These are phyloP conservation scores for Brachionus rotundiformis DNA, from an alignment of 1,140 invertebrate genomes.

Conservation along the genomic window DNA sequence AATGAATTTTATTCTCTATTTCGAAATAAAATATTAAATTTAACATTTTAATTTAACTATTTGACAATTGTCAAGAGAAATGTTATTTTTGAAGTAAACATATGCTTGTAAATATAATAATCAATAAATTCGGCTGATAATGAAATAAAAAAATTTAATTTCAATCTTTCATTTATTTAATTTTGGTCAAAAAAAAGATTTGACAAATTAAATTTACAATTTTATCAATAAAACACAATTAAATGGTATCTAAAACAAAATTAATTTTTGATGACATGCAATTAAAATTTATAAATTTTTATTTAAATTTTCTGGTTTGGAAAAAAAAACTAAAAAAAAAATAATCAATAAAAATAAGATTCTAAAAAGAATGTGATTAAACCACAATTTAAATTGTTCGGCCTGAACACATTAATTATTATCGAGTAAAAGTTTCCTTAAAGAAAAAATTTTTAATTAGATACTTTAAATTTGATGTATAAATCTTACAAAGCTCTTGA, in stretches of 20 bases:
- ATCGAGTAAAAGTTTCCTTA: slow-evolving; percentile 47
- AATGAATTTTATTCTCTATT: too few species aligned
- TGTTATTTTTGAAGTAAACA: too few species aligned
- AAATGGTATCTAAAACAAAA: background rate
- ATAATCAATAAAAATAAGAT: background rate
- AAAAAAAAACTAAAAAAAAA: slow-evolving; percentile 13
- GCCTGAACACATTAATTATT: slow-evolving; percentile 23
- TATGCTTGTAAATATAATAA: too few species aligned
- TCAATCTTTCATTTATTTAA: background rate
- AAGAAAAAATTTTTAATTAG: background rate
- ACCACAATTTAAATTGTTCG: background rate
- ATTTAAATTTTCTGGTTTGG: background rate
- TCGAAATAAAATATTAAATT: background rate
- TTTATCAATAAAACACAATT: background rate
- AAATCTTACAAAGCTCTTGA: slow-evolving; percentile 47
- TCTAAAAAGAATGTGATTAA: background rate
- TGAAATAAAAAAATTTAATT: background rate
- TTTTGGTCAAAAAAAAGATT: background rate
- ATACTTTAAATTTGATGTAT: background rate
- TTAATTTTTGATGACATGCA: background rate
- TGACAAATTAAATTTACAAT: background rate
- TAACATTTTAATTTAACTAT: too few species aligned
- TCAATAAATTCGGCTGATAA: too few species aligned
- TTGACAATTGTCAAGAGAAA: too few species aligned
- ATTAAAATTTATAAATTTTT: background rate